Base-by-base conservation (phyloP, 2,797 vertebrate species). In the Champsocephalus esox region DNA sequence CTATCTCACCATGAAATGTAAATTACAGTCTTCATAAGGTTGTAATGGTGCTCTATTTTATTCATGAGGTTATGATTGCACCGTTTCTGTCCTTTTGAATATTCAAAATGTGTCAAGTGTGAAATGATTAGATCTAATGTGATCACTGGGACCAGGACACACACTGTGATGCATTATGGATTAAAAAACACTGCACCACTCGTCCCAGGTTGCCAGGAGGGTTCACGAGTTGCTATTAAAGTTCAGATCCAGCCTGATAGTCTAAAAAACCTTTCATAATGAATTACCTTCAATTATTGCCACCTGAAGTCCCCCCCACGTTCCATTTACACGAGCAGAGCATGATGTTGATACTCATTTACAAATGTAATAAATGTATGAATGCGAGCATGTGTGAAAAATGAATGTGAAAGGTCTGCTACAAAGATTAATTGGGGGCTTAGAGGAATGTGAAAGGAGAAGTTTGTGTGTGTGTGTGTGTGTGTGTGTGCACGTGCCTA, bases 41-140 rank as follows among this genome's bases (percentile, higher is more conserved):
- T 84, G 88, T 87, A 91, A 92, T 86, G 59, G 87, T 64, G 54
- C 38, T 43, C 80, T 93, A 81, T 90, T 88, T 94, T 90, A 93
- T 93, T 92, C 87, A 93, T 91, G 75, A 79, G 61, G 73, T 84
- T 90, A 79, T 89, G 91, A 93, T 93, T 91, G 87, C 82, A 78
- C 50, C 66, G 21, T 86, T 87, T 90, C 75, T 84, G 75, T 78
- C 58, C 64, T 87, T 38, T 85, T 87, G 87, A 93, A 93, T 92
- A 92, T 92, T 91, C 86, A 92, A 81, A 82, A 86, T 82, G 71
- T 88, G 85, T 86, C 85, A 86, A 75, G 78, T 80, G n/a, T 71
- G 70, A 90, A 89, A 87, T 85, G 85, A 86, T 86, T 76, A 83
- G 76, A 82, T 69, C 74, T 75, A 81, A 89, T 80, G 73, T 55